Conservation (phyloP, 2,888 invertebrate species). For the Aphidius colemani region DNA sequence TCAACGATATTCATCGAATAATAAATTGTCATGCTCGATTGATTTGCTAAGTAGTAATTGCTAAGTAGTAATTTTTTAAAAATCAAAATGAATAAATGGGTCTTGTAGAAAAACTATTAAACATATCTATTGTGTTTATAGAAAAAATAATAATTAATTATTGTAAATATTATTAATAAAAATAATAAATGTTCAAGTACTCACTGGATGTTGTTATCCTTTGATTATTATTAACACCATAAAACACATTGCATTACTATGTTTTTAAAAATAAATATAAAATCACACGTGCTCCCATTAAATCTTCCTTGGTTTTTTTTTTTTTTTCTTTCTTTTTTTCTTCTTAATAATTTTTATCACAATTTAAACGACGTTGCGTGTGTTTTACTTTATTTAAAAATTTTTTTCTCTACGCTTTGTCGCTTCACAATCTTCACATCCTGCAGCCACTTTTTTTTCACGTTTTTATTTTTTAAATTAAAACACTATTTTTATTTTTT, state of each 20-base stretch:
- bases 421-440: conserved; percentile 14
- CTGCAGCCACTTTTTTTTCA: conserved; percentile 9
- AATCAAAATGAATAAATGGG: background rate
- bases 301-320: conserved; percentile 6
- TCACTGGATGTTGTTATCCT: conserved; percentile 25
- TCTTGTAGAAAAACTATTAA: background rate
- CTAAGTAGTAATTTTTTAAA: background rate
- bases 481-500: no score
- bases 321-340: conserved; percentile 7
- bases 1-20: background rate
- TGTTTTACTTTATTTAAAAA: background rate
- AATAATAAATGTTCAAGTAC: background rate
- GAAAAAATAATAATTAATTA: background rate
- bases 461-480: no score
- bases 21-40: background rate
- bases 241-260: conserved; percentile 26
- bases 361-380: conserved; percentile 13
- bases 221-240: conserved; percentile 23
- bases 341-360: conserved; percentile 6
- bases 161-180: background rate
- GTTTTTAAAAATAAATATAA: conserved; percentile 1
- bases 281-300: conserved; percentile 28
- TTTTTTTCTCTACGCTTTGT: conserved; percentile 8
- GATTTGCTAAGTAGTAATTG: background rate
- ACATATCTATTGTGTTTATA: background rate